A percentile compares a stretch with the other conserved stretches of the same genome.
Evolutionary conservation across 2,797 vertebrate species (phyloP).

Genomic region (Heliangelus exortis): DNA sequence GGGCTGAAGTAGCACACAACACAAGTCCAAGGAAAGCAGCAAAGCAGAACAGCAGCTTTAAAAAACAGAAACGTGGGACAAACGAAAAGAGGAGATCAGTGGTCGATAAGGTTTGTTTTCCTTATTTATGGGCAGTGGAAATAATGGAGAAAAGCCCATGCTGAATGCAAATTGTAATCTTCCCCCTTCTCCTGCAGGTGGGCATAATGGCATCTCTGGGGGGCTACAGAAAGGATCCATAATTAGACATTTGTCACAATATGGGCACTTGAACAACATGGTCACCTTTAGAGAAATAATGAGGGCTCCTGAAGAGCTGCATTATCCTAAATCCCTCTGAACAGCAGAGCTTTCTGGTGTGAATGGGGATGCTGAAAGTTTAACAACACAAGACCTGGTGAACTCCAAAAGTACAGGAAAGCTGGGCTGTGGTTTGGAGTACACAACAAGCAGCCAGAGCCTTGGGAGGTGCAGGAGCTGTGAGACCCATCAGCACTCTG

Average conservation of each 20-base stretch:
- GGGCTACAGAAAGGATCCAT: neutral
- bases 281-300: neutral
- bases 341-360: neutral
- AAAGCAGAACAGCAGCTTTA: neutral
- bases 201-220: constrained; percentile 33
- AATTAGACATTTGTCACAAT: constrained; percentile 2
- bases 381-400: neutral
- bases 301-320: neutral
- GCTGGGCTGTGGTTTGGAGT: neutral
- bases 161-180: constrained; percentile 43
- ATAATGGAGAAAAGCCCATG: neutral
- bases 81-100: neutral
- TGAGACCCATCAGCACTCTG: rapidly evolving
- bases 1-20: neutral
- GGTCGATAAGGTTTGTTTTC: neutral
- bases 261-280: neutral
- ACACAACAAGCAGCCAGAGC: rapidly evolving
- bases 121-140: neutral
- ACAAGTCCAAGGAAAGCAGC: neutral
- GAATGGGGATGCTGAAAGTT: neutral
- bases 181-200: neutral
- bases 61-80: neutral
- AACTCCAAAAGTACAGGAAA: neutral
- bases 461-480: neutral
- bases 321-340: neutral